Evolutionary conservation across 2,888 invertebrate genomes (phyloP).

Genomic region (Eugnorisma glareosa): DNA sequence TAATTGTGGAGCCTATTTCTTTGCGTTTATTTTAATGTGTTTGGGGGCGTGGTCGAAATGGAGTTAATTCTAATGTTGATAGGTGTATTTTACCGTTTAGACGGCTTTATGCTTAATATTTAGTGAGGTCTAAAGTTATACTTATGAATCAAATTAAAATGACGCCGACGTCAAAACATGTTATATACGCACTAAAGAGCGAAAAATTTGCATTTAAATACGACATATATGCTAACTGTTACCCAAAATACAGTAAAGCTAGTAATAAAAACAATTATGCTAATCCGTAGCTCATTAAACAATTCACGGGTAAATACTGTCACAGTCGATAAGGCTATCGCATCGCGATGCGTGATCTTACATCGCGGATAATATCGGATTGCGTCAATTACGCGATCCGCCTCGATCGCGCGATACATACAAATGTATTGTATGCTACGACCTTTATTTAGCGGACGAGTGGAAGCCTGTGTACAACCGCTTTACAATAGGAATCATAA

Average conservation of each 20-base stretch:
- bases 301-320: slow-evolving; percentile 84
- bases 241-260: slow-evolving; percentile 43
- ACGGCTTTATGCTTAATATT: slow-evolving; percentile 15
- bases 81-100: slow-evolving; percentile 19
- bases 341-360: slow-evolving; percentile 84
- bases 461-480: slow-evolving; percentile 56
- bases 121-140: neutral
- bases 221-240: slow-evolving; percentile 9
- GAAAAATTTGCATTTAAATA: slow-evolving; percentile 15
- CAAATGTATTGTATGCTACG: slow-evolving; percentile 85
- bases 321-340: slow-evolving; percentile 86
- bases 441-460: slow-evolving; percentile 77
- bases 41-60: slow-evolving; percentile 48
- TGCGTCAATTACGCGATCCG: slow-evolving; percentile 89
- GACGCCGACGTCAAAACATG: neutral
- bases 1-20: slow-evolving; percentile 65
- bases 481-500: slow-evolving; percentile 61
- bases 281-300: slow-evolving; percentile 84
- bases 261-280: slow-evolving; percentile 81
- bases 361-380: slow-evolving; percentile 87
- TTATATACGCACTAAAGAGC: neutral
- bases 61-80: slow-evolving; percentile 53
- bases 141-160: neutral
- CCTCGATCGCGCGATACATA: slow-evolving; percentile 87
- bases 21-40: slow-evolving; percentile 49